Base-by-base conservation (phyloP, 2,113 vertebrate species). In the Ceratotherium simum region DNA sequence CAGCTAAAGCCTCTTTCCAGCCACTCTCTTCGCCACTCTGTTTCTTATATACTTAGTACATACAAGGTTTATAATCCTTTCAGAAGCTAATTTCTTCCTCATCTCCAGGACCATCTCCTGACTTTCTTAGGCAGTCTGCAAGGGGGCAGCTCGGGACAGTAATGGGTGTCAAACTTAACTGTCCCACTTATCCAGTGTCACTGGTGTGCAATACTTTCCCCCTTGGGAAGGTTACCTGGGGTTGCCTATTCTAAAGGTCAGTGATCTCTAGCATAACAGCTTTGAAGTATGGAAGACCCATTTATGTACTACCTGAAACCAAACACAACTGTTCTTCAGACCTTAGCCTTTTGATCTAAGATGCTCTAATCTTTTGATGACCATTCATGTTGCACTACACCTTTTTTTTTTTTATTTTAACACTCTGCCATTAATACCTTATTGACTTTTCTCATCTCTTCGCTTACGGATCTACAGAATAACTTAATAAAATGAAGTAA, bases 361-460 rank as follows among this genome's bases (percentile, higher is more conserved):
- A 60, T 36, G 16, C 58, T 51, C 64, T 92, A 10, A 56, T 64
- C 23, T 64, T 29, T 29, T 56, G n/a, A 67, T 69, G 58, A 60
- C 83, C 27, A n/a, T 79, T 88, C 46, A 69, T 90, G 88, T 95
- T 80, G 6, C 6, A 36, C 16, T 90, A 27, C n/a, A 31, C 10
- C 4, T 94, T 51, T 65, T 65, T 65, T 65, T n/a, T 64, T 54
- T 64, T 54, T n/a, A 23, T 51, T 56, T 36, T 21, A 95, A 8
- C 10, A 82, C 31, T 29, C 9, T 54, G 62, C 8, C 0, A 0
- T 48, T 60, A 60, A 51, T 56, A 89, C 4, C 12, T 75, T 51
- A 80, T 56, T 70, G 29, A 82, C n/a, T 80, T 56, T 83, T 96
- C 54, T 84, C n/a, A 73, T 87, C 70, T 91, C 58, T 70, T 92